Evolutionary conservation across 23 tunicate species (phyloP).

Genomic region (Pegea sp.): DNA sequence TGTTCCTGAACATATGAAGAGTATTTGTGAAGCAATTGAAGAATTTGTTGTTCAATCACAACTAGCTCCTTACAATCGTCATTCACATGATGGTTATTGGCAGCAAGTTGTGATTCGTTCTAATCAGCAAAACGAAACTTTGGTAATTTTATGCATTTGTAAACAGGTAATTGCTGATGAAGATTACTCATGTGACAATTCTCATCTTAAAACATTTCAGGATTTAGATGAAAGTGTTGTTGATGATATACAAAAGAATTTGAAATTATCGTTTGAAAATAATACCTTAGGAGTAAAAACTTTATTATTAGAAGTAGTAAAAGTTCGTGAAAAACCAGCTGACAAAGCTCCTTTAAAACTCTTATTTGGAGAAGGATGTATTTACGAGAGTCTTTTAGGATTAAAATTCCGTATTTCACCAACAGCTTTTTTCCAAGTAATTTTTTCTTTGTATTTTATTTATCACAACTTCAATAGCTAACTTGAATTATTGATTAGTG

Average conservation of each 20-base stretch:
- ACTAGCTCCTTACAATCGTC: conserved; percentile 18
- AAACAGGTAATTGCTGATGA: conserved; percentile 12
- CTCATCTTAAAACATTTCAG: conserved; percentile 1
- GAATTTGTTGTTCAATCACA: conserved; percentile 28
- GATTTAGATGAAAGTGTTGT: conserved; percentile 26
- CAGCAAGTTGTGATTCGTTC: conserved; percentile 28
- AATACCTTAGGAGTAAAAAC: conserved; percentile 9
- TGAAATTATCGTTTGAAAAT: conserved; percentile 11
- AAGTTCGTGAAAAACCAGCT: conserved; percentile 5
- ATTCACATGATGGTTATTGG: conserved; percentile 77
- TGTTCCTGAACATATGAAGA: conserved; percentile 41
- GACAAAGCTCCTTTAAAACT: conserved; percentile 9
- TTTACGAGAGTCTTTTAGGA: conserved; percentile 47
- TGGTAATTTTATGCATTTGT: conserved; percentile 32
- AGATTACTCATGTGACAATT: not conserved
- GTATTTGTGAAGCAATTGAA: conserved; percentile 24
- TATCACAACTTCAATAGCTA: not conserved
- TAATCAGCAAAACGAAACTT: conserved; percentile 4
- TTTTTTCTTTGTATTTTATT: not conserved
- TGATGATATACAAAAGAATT: conserved; percentile 5
- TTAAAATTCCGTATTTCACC: conserved; percentile 67
- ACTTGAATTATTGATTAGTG: conserved; percentile 18
- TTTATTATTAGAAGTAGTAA: conserved; percentile 18
- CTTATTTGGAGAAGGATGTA: conserved; percentile 45
- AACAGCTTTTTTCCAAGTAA: conserved; percentile 77